Evolutionary conservation across 2,113 vertebrate genomes (phyloP).

Genomic region (Delphinapterus leucas): DNA sequence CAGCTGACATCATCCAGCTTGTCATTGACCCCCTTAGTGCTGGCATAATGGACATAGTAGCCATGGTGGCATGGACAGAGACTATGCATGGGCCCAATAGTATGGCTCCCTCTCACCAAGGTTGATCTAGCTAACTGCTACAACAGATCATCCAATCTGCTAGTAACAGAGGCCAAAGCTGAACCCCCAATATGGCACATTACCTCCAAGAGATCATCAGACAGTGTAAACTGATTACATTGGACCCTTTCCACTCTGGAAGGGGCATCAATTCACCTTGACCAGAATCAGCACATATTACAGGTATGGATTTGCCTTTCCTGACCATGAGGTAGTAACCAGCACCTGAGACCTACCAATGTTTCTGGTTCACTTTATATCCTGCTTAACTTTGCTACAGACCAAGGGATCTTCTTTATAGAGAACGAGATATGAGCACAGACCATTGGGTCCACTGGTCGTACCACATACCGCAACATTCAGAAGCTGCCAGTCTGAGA

Average conservation of each 20-base stretch:
- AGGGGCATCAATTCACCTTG: not conserved
- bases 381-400: not conserved
- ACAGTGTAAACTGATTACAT: not conserved
- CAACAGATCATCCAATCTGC: not conserved
- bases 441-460: not conserved
- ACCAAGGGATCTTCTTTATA: not conserved
- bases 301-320: not conserved
- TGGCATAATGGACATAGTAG: not conserved
- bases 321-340: not conserved
- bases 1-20: not conserved
- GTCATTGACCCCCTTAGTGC: not conserved
- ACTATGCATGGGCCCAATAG: not conserved
- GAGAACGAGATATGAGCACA: not conserved
- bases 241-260: not conserved
- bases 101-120: not conserved
- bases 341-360: not conserved
- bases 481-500: not conserved
- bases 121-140: not conserved
- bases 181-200: not conserved
- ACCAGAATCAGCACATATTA: not conserved
- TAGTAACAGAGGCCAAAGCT: slow-evolving; percentile 7
- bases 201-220: not conserved
- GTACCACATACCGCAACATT: not conserved
- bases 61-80: not conserved
- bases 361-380: not conserved